Base-by-base conservation (phyloP, 2,888 invertebrate genomes). In the Lasioglossum villosulum region DNA sequence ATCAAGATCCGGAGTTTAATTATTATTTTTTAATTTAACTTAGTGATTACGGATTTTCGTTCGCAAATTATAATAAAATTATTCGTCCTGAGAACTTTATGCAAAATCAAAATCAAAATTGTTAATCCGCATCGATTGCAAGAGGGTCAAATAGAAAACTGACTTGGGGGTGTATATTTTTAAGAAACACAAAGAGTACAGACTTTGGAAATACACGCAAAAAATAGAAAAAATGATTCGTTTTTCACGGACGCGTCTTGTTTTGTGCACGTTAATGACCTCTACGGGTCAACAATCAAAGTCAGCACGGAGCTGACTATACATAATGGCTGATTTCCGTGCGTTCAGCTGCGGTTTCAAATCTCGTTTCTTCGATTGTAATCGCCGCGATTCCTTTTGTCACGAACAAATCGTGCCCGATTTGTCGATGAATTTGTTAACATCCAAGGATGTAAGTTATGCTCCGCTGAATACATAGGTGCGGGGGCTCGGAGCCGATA, bases 391-490 rank as follows among this genome's bases (percentile, higher is more conserved):
- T 34, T 70, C 37, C n/a, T 39, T 70, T 70, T 34, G 70, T 70
- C 70, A 23, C n/a, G 70, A 37, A 70, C 70, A 37, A 70, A 70
- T 70, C 39, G 56, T 16, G 34, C 59, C 59, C 59, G 66, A 63
- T 42, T 68, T 45, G 45, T 6, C 70, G 30, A 52, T 68, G 56
- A 63, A 75, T 72, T 48, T 52, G 66, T 42, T 63, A 78, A 52
- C 66, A 68, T 34, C 76, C 76, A n/a, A 10, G 68, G 12, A 37
- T 23, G 37, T 70, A 45, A 78, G 70, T 56, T 78, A 42, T 78
- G 66, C 52, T 71, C 30, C 52, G 52, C 37, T 16, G 70, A 71
- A 39, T 12, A 39, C 52, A 37, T 48, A 30, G 19, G 39, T n/a
- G 39, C 34, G 52, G 16, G 30, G 14, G 6, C 4, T 45, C 23